phyloP scores from a whole-genome alignment of 2,797 vertebrate genomes.

The Amniataba percoides region DNA sequence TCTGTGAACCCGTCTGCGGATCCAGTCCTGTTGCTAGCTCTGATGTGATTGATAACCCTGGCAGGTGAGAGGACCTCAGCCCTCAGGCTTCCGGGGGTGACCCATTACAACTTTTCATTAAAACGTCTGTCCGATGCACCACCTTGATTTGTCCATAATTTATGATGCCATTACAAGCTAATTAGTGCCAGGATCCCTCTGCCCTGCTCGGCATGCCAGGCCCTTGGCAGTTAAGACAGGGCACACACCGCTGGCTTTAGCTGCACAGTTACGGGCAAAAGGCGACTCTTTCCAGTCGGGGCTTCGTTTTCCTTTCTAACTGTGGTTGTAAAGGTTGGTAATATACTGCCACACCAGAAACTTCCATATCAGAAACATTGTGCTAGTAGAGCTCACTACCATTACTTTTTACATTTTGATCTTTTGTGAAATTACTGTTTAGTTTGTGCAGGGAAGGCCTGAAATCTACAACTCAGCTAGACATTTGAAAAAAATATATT shows the following conservation, averaged over 20 bases:
- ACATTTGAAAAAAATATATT: no score
- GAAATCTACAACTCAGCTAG: neutral
- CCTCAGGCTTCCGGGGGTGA: slow-evolving; percentile 81
- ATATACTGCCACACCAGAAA: no score
- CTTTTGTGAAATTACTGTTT: neutral
- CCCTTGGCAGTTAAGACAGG: slow-evolving; percentile 68
- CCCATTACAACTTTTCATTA: slow-evolving; percentile 91
- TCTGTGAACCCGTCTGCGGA: slow-evolving; percentile 24
- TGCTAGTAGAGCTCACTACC: neutral
- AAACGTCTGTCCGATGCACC: slow-evolving; percentile 89
- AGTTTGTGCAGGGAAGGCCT: neutral
- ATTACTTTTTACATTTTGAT: neutral
- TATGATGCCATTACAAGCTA: slow-evolving; percentile 94
- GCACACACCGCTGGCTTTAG: slow-evolving; percentile 62
- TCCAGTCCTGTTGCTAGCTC: slow-evolving; percentile 64
- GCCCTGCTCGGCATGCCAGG: slow-evolving; percentile 65
- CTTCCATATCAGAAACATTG: neutral
- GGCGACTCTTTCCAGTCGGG: slow-evolving; percentile 21
- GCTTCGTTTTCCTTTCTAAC: slow-evolving; percentile 29
- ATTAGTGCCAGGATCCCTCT: slow-evolving; percentile 89
- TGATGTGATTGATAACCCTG: slow-evolving; percentile 75
- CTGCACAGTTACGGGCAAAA: slow-evolving; percentile 27
- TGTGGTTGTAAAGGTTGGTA: slow-evolving; percentile 15
- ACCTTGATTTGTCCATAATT: slow-evolving; percentile 93
- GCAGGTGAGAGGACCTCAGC: slow-evolving; percentile 64